Evolutionary conservation across 2,888 invertebrate genomes (phyloP), one percentile per base, ranked within the genome.

Genomic region (Eupithecia insigniata): DNA sequence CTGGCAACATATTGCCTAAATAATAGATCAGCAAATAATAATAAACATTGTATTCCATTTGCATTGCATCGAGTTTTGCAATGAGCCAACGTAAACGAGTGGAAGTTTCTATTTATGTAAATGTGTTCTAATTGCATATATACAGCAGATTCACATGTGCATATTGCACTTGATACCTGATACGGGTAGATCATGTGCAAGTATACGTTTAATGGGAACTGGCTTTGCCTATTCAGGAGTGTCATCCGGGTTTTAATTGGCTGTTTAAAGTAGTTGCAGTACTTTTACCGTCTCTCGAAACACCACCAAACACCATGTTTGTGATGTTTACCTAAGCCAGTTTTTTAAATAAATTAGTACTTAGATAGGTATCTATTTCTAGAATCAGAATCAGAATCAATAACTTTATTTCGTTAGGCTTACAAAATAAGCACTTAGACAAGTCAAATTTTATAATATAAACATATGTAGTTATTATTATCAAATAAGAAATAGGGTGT

Each of bases 101-200:
- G 28, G 70, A 68, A 75, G 78, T 78, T 79, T 79, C 72, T 76
- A 76, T 76, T 76, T 76, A 79, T 79, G 78, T 70, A 76, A 75
- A 77, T 79, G 69, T 61, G 77, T 74, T 74, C 73, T 73, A 72
- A 72, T 77, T 78, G 70, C 68, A 76, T 75, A 60, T 73, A 70
- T 68, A 76, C 67, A 66, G 66, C 66, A 73, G 61, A 67, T 71
- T 46, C 61, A 43, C 64, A 66, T 34, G 66, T 71, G 70, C 51
- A 69, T 60, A 71, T 75, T 69, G 36, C 39, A 70, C 70, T 73
- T 68, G 71, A 72, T 67, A 51, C 66, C 71, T 62, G 18, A 66
- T 61, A 71, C 28, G 71, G 70, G n/a, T 36, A 73, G 32, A 65
- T 28, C 61, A 26, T 36, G 64, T 22, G 62, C 74, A 46, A 60